A percentile compares a stretch with the other conserved stretches of the same genome.
Conservation (phyloP, 2,113 vertebrate genomes). For the Ophiodon elongatus region DNA sequence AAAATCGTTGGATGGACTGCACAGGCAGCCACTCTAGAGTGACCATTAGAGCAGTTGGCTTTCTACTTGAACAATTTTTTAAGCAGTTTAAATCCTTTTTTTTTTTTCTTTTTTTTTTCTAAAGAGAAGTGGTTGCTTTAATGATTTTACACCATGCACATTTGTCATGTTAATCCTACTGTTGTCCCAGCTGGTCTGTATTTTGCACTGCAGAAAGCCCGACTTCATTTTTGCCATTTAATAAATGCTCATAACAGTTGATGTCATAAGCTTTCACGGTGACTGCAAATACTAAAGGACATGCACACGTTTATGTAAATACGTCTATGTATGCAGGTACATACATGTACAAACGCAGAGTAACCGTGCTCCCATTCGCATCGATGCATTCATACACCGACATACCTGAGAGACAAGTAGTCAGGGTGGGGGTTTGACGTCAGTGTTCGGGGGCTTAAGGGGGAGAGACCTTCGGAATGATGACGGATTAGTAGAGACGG, state of each 20-base stretch:
- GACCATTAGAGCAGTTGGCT: not conserved
- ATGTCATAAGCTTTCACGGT: constrained; percentile 2
- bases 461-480: constrained; percentile 17
- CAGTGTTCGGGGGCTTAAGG: constrained; percentile 31
- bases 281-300: not conserved
- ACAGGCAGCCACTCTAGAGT: not conserved
- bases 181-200: not conserved
- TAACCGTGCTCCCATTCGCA: not conserved
- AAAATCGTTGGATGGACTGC: not conserved
- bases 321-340: not conserved
- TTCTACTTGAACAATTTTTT: not conserved
- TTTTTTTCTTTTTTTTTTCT: not conserved
- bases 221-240: not conserved
- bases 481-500: constrained; percentile 47
- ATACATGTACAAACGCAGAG: constrained; percentile 11
- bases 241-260: not conserved
- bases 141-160: not conserved
- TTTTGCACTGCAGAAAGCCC: not conserved
- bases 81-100: not conserved
- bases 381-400: constrained; percentile 17
- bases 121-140: not conserved
- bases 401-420: constrained; percentile 21
- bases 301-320: not conserved
- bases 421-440: constrained; percentile 40
- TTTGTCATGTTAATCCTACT: not conserved